Base-by-base conservation (phyloP, 2,888 invertebrate genomes). In the Argyresthia albistria region DNA sequence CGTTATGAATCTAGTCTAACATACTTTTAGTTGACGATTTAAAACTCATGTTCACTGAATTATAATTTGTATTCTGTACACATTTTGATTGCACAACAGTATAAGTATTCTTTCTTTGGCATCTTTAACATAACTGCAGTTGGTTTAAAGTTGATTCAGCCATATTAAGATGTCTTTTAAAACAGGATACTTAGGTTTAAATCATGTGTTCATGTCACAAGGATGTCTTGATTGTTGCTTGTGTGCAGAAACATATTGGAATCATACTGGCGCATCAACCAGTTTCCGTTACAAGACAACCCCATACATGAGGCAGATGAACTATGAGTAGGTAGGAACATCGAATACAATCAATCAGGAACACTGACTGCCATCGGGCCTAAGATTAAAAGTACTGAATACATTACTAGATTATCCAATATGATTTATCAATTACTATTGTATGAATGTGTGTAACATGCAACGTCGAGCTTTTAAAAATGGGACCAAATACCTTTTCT, bases 21-120 rank as follows among this genome's bases (percentile, higher is more conserved):
- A 11, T 16, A n/a, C 35, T 35, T 6, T 47, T 35, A 35, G 35
- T 47, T 12, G 47, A 47, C 35, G 47, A 35, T 35, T 25, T 6
- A 4, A 4, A 25, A 25, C 2, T 25, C 25, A 11, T 47, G 35
- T 47, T 47, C 8, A 37, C 48, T 12, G 1, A 37, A 68, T 65
- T 69, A 48, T 48, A 63, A 65, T 71, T 78, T 78, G 73, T 76
- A 71, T 66, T 67, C 66, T 80, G 74, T 77, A 80, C 73, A 77
- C 69, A 69, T 77, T 76, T 61, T 76, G 74, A 76, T 74, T 79
- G 78, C 81, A 80, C 79, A 79, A 80, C 78, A 67, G 36, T 37
- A 25, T 16, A 50, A 11, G 10, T 37, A 48, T 43, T 46, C 14
- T 36, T 36, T n/a, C 48, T 36, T 53, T n/a, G n/a, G n/a, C n/a